Conservation (phyloP, 92 coral and sea anemone species). For the Umimayanthus kanabou region DNA sequence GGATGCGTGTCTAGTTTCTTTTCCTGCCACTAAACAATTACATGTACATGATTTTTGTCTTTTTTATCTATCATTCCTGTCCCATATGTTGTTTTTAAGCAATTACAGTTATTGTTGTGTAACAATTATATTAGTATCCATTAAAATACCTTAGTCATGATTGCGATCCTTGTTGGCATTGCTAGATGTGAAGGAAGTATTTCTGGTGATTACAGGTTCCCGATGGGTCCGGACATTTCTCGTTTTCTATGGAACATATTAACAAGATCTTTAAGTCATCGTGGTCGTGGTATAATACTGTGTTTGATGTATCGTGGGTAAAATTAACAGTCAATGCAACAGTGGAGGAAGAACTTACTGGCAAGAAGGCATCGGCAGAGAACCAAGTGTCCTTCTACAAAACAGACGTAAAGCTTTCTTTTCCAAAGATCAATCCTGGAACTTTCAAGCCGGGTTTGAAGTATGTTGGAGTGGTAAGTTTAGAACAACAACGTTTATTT, state of each 20-base stretch:
- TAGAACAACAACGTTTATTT: no score
- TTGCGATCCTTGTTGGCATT: neutral
- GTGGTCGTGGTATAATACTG: neutral
- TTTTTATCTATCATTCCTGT: no score
- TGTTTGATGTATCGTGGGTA: slow-evolving; percentile 5
- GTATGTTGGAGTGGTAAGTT: slow-evolving; percentile 73
- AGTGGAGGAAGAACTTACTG: slow-evolving; percentile 75
- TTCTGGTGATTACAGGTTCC: neutral
- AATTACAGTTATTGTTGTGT: no score
- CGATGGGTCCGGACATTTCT: slow-evolving; percentile 29
- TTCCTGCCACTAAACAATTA: no score
- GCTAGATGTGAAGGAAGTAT: neutral
- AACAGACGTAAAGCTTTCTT: slow-evolving; percentile 76
- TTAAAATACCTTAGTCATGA: neutral
- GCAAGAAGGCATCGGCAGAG: slow-evolving; percentile 59
- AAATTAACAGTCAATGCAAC: slow-evolving; percentile 66
- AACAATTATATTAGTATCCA: neutral
- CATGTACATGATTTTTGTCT: no score
- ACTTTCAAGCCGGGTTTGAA: slow-evolving; percentile 81
- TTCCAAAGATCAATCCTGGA: slow-evolving; percentile 72
- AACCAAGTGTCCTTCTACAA: slow-evolving; percentile 49
- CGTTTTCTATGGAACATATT: slow-evolving; percentile 28
- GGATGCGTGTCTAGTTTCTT: no score
- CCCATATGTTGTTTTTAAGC: neutral
- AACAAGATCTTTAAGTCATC: slow-evolving; percentile 19